These are phyloP conservation scores for Mylabris phalerata DNA, from an alignment of 1,140 invertebrate genomes.

Conservation along the genomic window DNA sequence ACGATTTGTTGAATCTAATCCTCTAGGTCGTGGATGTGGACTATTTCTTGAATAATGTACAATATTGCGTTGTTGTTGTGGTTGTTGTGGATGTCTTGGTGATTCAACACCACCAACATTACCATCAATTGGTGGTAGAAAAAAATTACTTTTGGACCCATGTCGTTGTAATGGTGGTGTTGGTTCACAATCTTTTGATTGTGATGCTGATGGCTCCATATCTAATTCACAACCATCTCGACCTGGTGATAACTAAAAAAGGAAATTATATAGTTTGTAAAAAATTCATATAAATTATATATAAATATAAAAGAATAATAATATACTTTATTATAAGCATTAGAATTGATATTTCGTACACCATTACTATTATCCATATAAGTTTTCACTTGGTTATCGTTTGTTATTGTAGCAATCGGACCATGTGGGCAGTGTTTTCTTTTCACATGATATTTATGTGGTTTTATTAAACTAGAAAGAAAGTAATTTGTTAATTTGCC, in stretches of 20 bases:
- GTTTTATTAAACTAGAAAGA: slow-evolving; percentile 44
- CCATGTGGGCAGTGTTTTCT: slow-evolving; percentile 39
- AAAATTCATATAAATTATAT: neutral
- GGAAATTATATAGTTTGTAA: slow-evolving; percentile 4
- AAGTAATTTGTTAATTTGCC: slow-evolving; percentile 5
- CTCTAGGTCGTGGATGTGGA: slow-evolving; percentile 67
- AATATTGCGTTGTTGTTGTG: slow-evolving; percentile 51
- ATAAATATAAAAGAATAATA: neutral
- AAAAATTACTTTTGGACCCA: slow-evolving; percentile 88
- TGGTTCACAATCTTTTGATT: slow-evolving; percentile 88
- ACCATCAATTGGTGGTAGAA: slow-evolving; percentile 61
- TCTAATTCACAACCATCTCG: slow-evolving; percentile 69
- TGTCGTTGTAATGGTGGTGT: slow-evolving; percentile 83
- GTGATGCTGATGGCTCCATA: slow-evolving; percentile 77
- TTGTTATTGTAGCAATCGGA: slow-evolving; percentile 44
- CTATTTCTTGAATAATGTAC: slow-evolving; percentile 64
- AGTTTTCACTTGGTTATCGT: slow-evolving; percentile 76
- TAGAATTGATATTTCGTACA: slow-evolving; percentile 70
- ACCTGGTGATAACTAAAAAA: slow-evolving; percentile 66
- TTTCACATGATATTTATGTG: slow-evolving; percentile 46
- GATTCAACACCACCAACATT: slow-evolving; percentile 42
- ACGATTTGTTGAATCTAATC: slow-evolving; percentile 52
- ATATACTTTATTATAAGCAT: slow-evolving; percentile 86
- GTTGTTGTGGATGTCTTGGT: slow-evolving; percentile 53
- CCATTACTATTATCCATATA: slow-evolving; percentile 95